Base-by-base conservation (phyloP, 1,140 invertebrate species). In the Glomeris maerens region DNA sequence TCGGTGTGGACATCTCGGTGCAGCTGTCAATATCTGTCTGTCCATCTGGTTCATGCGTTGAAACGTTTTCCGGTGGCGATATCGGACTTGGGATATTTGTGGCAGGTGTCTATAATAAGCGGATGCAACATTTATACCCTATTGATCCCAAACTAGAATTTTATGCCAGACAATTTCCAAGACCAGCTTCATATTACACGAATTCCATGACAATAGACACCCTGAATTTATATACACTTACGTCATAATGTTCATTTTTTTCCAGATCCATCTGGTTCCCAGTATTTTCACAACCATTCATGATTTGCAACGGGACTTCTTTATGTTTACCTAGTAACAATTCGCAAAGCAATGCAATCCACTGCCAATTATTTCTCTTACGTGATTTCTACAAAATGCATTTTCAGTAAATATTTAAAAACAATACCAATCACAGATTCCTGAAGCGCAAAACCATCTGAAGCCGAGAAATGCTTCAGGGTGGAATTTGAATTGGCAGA, bases 391-490 rank as follows among this genome's bases (percentile, higher is more conserved):
- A 3, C 5, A 52, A 52, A 38, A 21, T 20, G 21, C 20, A 52
- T 27, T 39, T 39, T n/a, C 21, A 42, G 2, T 10, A 45, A 26
- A 26, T 17, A 22, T 17, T 2, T 1, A 27, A 45, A 26, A 39
- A 14, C 40, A 27, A 22, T 21, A 60, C 59, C 60, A 45, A 62
- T 60, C 38, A 60, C 58, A 51, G 59, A 58, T 21, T 62, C 50
- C 28, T 62, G 60, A n/a, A 62, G 44, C 10, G 59, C 59, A 23
- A 62, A 52, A 41, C 59, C 59, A 50, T 62, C 60, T 13, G 52
- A 48, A 17, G 59, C 53, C 17, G 46, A 45, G 5, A 10, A 10
- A 7, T 14, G 14, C 21, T 7, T 7, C 2, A 2, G 1, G 17
- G 2, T 21, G 1, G n/a, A 13, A 4, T 1, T 3, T 50, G 26